Base-by-base conservation (phyloP, 37 sponge, comb jelly and placozoan genomes). In the Theonella swinhoei region DNA sequence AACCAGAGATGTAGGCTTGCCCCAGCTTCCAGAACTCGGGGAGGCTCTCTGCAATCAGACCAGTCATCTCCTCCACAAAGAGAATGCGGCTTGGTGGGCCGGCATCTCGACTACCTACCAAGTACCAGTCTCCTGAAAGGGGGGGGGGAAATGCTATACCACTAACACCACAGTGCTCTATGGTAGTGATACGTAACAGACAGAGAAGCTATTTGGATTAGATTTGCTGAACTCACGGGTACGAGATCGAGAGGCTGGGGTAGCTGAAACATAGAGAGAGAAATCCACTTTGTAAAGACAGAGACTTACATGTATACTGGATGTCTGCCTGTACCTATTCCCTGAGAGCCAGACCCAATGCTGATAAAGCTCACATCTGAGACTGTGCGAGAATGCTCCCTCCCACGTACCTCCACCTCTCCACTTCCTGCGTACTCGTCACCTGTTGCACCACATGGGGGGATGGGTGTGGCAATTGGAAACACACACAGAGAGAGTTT, bases 1-100 rank as follows among this genome's bases (percentile, higher is more conserved):
- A 58, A 5, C 79, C 79, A 42, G 79, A 74, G 28, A 94, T 61
- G 80, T 96, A 96, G 62, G 92, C 92, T 23, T 80, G 88, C 25
- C 88, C 95, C 37, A 97, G 88, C 58, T 76, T 89, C 91, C 95
- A 97, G 60, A 97, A 74, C 64, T 92, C 88, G 3, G 97, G 95
- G 4, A 97, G 76, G 28, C 30, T 95, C 82, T 87, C 88, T 20
- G 35, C 58, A 1, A 92, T 38, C 26, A 95, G 62, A 9, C 64
- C 93, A 0, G 88, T 94, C 59, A 97, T 34, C 74, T 97, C 93
- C 43, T 97, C 95, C 29, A 95, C 79, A 77, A 97, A 95, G 32
- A 83, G 91, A 30, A 97, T 86, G 11, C 86, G 75, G 38, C 68
- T 86, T 0, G 97, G 97, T 0, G 62, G 87, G 9, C 86, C 70